Evolutionary conservation across 1,140 invertebrate species (phyloP), one percentile per base, ranked within the genome.

Genomic region (Muscidifurax raptorellus): DNA sequence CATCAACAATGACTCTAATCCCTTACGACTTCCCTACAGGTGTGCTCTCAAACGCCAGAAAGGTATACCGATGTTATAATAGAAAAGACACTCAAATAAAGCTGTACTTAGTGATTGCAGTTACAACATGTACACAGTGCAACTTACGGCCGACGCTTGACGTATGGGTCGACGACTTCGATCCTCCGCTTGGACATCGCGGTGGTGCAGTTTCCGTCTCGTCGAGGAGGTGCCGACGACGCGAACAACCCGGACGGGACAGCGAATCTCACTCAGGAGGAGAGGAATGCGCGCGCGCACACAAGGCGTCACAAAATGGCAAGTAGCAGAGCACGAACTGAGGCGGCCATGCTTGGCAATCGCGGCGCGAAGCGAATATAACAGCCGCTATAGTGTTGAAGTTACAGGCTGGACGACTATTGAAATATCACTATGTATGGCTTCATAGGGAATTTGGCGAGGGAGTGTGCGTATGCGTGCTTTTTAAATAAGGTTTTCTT

Each of bases 131-230:
- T 67, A 94, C n/a, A n/a, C n/a, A n/a, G n/a, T n/a, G n/a, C n/a
- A n/a, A n/a, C 94, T 94, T 90, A 97, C 96, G 94, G 93, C 93
- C 95, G 96, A 89, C 95, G 94, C 89, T 97, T 97, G 80, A 96
- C 93, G 91, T 96, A 97, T 5, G 96, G 96, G 91, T 97, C 96
- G 86, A 96, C 94, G 36, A 97, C 96, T 94, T 97, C 96, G 89
- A 97, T 97, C 89, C 96, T 95, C 86, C 96, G 94, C 91, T 97
- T 97, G 27, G 96, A 97, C 96, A 97, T 97, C 78, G 86, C 52
- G 52, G 18, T 22, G 52, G 22, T 59, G 52, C 52, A 59, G 6
- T 22, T 59, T n/a, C 22, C 52, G 52, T 59, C 52, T 59, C 18
- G 22, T 59, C 52, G 18, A 59, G 52, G 18, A 59, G 18, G 52